phyloP scores from a whole-genome alignment of 1,140 invertebrate genomes.

The Leptinotarsa undecemlineata region DNA sequence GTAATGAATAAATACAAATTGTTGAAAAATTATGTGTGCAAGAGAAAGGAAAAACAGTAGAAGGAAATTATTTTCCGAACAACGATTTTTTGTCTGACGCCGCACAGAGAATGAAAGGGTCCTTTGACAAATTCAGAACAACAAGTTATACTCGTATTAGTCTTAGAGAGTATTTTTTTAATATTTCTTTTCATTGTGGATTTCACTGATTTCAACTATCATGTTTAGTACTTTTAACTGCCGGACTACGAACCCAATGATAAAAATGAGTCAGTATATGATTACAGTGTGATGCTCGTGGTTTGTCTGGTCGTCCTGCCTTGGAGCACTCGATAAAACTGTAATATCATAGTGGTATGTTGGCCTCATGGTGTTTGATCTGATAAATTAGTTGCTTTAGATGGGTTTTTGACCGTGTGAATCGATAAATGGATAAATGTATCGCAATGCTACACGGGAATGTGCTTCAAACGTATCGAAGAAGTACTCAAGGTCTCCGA shows the following conservation, averaged over 20 bases:
- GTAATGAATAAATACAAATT: too few relatives aligned
- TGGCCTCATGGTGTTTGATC: conserved; percentile 44
- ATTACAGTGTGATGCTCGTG: conserved; percentile 41
- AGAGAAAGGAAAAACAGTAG: too few relatives aligned
- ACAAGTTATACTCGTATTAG: too few relatives aligned
- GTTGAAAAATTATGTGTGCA: too few relatives aligned
- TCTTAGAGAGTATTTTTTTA: too few relatives aligned
- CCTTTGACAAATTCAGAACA: too few relatives aligned
- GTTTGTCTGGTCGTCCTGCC: conserved; percentile 18
- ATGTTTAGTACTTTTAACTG: neutral
- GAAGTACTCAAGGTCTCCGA: conserved; percentile 19
- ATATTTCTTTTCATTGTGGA: too few relatives aligned
- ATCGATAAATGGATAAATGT: conserved; percentile 50
- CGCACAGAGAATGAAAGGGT: too few relatives aligned
- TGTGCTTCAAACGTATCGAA: conserved; percentile 30
- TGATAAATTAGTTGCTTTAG: conserved; percentile 46
- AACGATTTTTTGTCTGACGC: too few relatives aligned
- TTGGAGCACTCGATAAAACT: conserved; percentile 38
- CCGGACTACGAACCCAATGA: neutral
- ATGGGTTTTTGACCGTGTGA: conserved; percentile 50
- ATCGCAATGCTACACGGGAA: conserved; percentile 36
- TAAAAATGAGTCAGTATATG: conserved; percentile 44
- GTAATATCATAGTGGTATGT: conserved; percentile 45
- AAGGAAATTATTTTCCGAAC: too few relatives aligned
- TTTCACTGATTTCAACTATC: too few relatives aligned